These are phyloP conservation scores for Halcyon senegalensis DNA, from an alignment of 2,113 vertebrate genomes.

Conservation along the genomic window DNA sequence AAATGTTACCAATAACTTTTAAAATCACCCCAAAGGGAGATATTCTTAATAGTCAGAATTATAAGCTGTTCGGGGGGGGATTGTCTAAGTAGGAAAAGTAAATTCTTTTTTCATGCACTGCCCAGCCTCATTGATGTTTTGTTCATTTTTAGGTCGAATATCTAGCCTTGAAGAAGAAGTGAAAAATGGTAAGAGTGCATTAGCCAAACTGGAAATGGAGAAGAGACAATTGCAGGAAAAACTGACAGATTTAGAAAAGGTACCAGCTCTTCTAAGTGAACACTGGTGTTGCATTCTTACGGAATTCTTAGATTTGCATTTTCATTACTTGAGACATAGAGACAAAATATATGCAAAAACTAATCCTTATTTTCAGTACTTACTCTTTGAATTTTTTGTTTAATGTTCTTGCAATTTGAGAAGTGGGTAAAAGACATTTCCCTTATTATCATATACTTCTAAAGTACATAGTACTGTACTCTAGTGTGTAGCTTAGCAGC, in stretches of 20 bases:
- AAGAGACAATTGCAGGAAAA: constrained; percentile 94
- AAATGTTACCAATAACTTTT: neutral
- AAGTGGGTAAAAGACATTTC: neutral
- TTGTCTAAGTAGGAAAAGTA: neutral
- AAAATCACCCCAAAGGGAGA: neutral
- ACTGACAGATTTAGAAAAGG: constrained; percentile 92
- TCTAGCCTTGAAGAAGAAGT: constrained; percentile 89
- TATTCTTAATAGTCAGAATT: neutral
- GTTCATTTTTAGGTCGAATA: constrained; percentile 83
- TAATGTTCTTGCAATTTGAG: neutral
- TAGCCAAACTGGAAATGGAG: constrained; percentile 88
- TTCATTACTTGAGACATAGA: neutral
- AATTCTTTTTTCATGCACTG: neutral
- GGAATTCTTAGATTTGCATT: neutral
- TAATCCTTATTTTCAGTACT: neutral
- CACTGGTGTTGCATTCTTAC: neutral
- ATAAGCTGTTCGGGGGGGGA: neutral
- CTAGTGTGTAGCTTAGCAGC: neutral
- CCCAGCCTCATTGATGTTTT: neutral
- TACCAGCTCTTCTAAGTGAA: constrained; percentile 45
- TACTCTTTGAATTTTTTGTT: neutral
- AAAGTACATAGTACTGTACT: neutral
- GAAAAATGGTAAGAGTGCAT: constrained; percentile 82
- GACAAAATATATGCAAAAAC: neutral
- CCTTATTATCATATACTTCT: neutral